These are phyloP conservation scores for Planiliza haematocheilus DNA, from an alignment of 2,113 vertebrate species.

Conservation along the genomic window DNA sequence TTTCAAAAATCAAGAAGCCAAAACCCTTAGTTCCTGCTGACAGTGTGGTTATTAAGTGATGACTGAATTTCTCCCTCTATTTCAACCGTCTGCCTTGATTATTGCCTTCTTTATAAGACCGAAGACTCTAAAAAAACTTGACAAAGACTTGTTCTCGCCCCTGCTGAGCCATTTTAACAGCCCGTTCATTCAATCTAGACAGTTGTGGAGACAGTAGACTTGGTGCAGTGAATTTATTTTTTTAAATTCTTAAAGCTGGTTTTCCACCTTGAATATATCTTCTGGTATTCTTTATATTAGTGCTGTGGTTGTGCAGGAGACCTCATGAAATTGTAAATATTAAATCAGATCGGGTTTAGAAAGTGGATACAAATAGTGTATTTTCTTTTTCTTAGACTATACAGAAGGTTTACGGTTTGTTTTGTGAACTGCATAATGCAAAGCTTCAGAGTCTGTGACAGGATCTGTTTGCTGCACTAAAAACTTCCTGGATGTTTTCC, in stretches of 20 bases:
- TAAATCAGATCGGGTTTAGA: slow-evolving; percentile 22
- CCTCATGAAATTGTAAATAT: slow-evolving; percentile 20
- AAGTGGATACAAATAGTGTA: slow-evolving; percentile 6
- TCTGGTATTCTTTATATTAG: background rate
- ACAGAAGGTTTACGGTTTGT: slow-evolving; percentile 1
- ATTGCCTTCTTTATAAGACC: background rate
- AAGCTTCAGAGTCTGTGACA: background rate
- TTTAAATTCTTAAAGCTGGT: background rate
- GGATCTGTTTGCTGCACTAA: background rate
- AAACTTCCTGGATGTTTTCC: background rate
- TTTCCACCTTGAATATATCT: slow-evolving; percentile 3
- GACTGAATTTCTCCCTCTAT: too few relatives aligned
- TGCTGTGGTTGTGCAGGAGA: background rate
- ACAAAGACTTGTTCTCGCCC: background rate
- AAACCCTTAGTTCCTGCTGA: background rate
- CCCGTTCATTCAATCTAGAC: slow-evolving; percentile 13
- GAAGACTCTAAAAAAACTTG: background rate
- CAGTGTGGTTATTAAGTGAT: background rate
- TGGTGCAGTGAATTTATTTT: slow-evolving; percentile 6
- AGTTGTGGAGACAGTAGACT: slow-evolving; percentile 22
- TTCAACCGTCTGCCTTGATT: background rate
- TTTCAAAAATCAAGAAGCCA: too few relatives aligned
- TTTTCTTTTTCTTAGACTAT: background rate
- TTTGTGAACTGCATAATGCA: background rate
- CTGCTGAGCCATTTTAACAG: background rate